These are phyloP conservation scores for Ophion slaviceki DNA, from an alignment of 2,888 invertebrate genomes.

Conservation along the genomic window DNA sequence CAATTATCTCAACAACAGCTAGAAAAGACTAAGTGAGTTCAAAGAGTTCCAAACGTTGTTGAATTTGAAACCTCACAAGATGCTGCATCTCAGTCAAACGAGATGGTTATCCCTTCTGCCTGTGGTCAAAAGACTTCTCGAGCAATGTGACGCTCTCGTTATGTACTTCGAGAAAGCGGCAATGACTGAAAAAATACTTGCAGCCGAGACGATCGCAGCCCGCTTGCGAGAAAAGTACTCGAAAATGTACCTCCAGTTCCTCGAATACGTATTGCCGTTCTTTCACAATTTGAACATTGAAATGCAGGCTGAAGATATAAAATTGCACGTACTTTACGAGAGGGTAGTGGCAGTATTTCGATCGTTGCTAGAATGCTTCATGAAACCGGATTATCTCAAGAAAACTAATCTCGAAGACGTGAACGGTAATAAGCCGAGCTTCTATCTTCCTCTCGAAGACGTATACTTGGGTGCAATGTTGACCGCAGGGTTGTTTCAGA, in stretches of 20 bases:
- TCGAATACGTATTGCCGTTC: conserved; percentile 18
- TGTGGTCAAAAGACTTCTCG: conserved; percentile 55
- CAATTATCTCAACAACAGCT: conserved; percentile 70
- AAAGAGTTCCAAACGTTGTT: conserved; percentile 68
- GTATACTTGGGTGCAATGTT: conserved; percentile 50
- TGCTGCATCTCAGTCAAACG: conserved; percentile 62
- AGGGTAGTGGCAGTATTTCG: not conserved
- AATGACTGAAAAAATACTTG: conserved; percentile 50
- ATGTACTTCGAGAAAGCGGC: conserved; percentile 55
- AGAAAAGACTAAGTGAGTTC: conserved; percentile 64
- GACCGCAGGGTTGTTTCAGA: conserved; percentile 37
- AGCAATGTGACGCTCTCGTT: conserved; percentile 66
- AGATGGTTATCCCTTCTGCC: conserved; percentile 64
- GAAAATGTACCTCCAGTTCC: conserved; percentile 25
- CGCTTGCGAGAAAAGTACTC: conserved; percentile 54
- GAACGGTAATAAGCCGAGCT: conserved; percentile 11
- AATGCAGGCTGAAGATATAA: conserved; percentile 18
- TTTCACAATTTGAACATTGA: conserved; percentile 14
- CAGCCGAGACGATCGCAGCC: conserved; percentile 60
- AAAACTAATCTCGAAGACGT: conserved; percentile 28
- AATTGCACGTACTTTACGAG: conserved; percentile 14
- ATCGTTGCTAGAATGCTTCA: conserved; percentile 20
- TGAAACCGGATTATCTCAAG: conserved; percentile 30
- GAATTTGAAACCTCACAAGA: conserved; percentile 66
- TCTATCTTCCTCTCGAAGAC: conserved; percentile 31